Percentiles rank a stretch among this genome's conserved stretches.
Evolutionary conservation across 2,797 vertebrate species (phyloP).

Genomic region (Sphaeramia orbicularis): DNA sequence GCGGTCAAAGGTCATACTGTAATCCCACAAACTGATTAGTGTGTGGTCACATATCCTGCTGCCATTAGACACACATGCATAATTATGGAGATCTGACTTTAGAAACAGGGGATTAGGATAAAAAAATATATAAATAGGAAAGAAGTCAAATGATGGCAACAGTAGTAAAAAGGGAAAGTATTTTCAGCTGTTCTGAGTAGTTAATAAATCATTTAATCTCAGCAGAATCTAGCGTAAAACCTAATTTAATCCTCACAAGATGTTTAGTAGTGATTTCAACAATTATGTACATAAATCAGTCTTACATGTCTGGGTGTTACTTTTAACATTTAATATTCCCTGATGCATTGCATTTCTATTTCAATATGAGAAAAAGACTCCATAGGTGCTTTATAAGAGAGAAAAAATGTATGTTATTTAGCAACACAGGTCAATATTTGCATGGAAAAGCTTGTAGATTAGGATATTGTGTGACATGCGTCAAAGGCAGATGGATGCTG

Average conservation of each 20-base stretch:
- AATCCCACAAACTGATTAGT: conserved; percentile 68
- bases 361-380: too few relatives aligned
- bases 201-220: conserved; percentile 50
- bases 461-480: too few relatives aligned
- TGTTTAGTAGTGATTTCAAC: conserved; percentile 12
- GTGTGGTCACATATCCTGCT: conserved; percentile 63
- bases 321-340: conserved; percentile 27
- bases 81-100: conserved; percentile 64
- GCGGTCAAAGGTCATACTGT: conserved; percentile 55
- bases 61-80: conserved; percentile 54
- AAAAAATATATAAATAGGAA: conserved; percentile 19
- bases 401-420: too few relatives aligned
- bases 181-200: conserved; percentile 37
- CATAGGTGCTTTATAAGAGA: too few relatives aligned
- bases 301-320: not conserved
- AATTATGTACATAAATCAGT: conserved; percentile 6
- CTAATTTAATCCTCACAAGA: conserved; percentile 11
- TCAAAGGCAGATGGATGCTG: too few relatives aligned
- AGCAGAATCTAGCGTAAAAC: conserved; percentile 12
- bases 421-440: too few relatives aligned
- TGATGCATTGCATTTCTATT: conserved; percentile 23
- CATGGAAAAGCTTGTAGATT: too few relatives aligned
- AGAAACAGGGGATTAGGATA: conserved; percentile 53
- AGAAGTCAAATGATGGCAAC: conserved; percentile 11
- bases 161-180: conserved; percentile 10